Evolutionary conservation across 2,888 invertebrate genomes (phyloP).

Genomic region (Laothoe populi): DNA sequence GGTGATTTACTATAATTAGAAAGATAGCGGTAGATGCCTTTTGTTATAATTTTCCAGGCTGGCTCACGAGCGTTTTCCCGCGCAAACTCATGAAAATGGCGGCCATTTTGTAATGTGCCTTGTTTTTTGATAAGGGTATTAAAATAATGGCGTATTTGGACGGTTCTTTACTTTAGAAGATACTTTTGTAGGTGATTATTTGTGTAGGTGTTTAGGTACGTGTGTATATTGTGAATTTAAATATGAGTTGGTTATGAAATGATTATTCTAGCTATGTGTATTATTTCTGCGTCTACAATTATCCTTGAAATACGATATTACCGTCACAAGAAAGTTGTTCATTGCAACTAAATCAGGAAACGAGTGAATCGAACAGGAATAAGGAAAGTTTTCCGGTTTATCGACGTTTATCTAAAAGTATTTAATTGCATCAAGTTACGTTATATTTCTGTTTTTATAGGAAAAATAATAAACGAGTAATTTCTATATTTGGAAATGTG

Average conservation of each 20-base stretch:
- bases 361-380: background rate
- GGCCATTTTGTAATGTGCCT: constrained; percentile 84
- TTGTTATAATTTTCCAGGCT: constrained; percentile 85
- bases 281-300: constrained; percentile 28
- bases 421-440: constrained; percentile 12
- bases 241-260: constrained; percentile 72
- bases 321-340: constrained; percentile 12
- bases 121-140: constrained; percentile 85
- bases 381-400: constrained; percentile 23
- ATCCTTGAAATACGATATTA: background rate
- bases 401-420: constrained; percentile 10
- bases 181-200: constrained; percentile 63
- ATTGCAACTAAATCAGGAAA: constrained; percentile 14
- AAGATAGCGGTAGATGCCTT: constrained; percentile 85
- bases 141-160: constrained; percentile 80
- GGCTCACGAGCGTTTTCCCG: constrained; percentile 80
- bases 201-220: constrained; percentile 70
- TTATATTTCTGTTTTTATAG: constrained; percentile 10
- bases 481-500: background rate
- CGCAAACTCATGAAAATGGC: constrained; percentile 82
- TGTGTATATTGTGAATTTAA: constrained; percentile 78
- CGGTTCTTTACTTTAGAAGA: constrained; percentile 68
- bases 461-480: background rate
- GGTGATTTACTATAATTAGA: constrained; percentile 86
- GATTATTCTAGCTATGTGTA: constrained; percentile 45